Evolutionary conservation across 2,113 vertebrate species (phyloP).

Genomic region (Camelus bactrianus): DNA sequence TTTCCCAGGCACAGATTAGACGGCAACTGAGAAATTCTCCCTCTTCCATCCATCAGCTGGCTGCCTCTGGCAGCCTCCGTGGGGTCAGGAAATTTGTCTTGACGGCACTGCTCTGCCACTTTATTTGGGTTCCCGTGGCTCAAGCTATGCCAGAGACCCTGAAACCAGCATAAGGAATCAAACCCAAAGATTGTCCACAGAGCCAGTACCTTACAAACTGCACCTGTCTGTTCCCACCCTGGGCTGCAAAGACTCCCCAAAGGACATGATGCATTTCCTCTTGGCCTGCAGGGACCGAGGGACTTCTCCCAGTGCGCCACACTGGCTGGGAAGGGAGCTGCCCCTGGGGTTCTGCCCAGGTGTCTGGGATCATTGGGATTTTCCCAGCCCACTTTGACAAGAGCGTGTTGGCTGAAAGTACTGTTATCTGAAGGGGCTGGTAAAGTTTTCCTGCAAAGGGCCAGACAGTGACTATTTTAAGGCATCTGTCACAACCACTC

Average conservation of each 20-base stretch:
- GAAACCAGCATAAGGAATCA: background rate
- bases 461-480: background rate
- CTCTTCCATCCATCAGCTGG: constrained; percentile 74
- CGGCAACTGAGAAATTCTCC: constrained; percentile 77
- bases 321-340: background rate
- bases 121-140: constrained; percentile 48
- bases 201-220: background rate
- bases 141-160: background rate
- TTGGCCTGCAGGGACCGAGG: fast-evolving
- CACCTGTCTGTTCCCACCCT: no score
- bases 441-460: background rate
- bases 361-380: background rate
- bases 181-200: background rate
- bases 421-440: background rate
- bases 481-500: background rate
- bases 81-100: constrained; percentile 71
- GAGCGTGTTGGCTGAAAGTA: background rate
- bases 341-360: background rate
- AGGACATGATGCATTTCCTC: background rate
- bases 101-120: constrained; percentile 22
- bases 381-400: background rate
- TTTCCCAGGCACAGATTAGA: constrained; percentile 79
- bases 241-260: background rate
- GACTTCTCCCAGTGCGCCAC: background rate
- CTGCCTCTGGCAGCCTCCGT: background rate